These are phyloP conservation scores for Drosophila grimshawi DNA, from an alignment of 1,140 invertebrate genomes.

Conservation along the genomic window DNA sequence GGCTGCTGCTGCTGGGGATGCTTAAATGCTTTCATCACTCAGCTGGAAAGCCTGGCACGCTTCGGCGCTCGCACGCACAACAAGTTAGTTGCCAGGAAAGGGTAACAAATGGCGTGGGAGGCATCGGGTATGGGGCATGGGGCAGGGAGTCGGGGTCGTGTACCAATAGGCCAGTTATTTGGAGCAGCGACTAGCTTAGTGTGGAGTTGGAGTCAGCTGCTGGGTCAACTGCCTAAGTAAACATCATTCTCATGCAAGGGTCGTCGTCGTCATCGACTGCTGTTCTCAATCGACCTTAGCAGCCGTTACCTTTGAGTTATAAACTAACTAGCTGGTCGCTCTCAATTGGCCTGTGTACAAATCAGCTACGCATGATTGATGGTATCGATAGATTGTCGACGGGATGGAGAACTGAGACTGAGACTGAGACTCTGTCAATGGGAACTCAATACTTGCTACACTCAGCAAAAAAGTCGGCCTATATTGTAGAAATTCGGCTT, in stretches of 20 bases:
- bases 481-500: too few relatives aligned
- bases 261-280: constrained; percentile 1
- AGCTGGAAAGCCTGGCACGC: constrained; percentile 73
- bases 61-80: constrained; percentile 64
- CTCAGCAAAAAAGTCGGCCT: too few relatives aligned
- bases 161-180: background rate
- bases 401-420: background rate
- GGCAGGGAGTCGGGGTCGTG: too few relatives aligned
- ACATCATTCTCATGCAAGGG: constrained; percentile 32
- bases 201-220: background rate
- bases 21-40: constrained; percentile 80
- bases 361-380: constrained; percentile 42
- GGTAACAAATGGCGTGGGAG: too few relatives aligned
- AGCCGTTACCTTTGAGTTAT: constrained; percentile 34
- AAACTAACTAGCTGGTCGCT: constrained; percentile 22
- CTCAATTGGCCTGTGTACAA: constrained; percentile 10
- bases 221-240: constrained; percentile 49
- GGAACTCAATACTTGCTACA: too few relatives aligned
- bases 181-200: background rate
- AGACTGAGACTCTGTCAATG: too few relatives aligned
- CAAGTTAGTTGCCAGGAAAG: constrained; percentile 7
- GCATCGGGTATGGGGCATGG: background rate
- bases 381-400: background rate
- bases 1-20: constrained; percentile 40
- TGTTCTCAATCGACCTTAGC: constrained; percentile 46